phyloP scores from a whole-genome alignment of 2,113 vertebrate species.

The Tamias sibiricus region DNA sequence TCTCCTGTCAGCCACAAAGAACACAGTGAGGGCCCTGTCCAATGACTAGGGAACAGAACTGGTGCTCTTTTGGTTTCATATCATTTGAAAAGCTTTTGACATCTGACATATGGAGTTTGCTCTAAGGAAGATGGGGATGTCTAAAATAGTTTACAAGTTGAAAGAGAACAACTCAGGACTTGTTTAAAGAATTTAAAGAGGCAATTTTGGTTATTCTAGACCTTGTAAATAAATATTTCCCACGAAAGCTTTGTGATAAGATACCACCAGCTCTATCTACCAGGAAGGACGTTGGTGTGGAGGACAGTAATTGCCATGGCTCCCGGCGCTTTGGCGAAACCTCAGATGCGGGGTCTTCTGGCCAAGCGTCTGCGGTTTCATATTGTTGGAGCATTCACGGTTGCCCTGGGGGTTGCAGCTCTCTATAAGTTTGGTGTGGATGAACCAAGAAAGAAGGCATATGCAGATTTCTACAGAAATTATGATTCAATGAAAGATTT shows the following conservation, averaged over 20 bases:
- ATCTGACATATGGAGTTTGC: background rate
- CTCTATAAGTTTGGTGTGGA: no score
- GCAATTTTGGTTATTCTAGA: slow-evolving; percentile 16
- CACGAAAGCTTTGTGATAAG: background rate
- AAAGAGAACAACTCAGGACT: background rate
- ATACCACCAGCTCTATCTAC: no score
- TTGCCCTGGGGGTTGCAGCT: no score
- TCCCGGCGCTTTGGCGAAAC: no score
- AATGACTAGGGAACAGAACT: background rate
- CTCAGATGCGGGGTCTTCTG: no score
- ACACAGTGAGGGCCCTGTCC: background rate
- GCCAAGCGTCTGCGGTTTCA: no score
- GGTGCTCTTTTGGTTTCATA: background rate
- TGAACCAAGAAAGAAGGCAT: no score
- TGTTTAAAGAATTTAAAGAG: background rate
- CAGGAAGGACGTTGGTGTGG: no score
- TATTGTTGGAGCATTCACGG: no score
- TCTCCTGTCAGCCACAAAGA: background rate
- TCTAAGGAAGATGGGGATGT: background rate
- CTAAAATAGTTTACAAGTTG: background rate
- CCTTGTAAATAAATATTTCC: background rate
- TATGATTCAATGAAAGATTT: no score
- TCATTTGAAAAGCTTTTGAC: background rate
- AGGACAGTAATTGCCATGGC: no score
- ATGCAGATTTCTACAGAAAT: no score